Evolutionary conservation across 2,888 invertebrate species (phyloP), one percentile per base, ranked within the genome.

Genomic region (Lasioglossum calceatum): DNA sequence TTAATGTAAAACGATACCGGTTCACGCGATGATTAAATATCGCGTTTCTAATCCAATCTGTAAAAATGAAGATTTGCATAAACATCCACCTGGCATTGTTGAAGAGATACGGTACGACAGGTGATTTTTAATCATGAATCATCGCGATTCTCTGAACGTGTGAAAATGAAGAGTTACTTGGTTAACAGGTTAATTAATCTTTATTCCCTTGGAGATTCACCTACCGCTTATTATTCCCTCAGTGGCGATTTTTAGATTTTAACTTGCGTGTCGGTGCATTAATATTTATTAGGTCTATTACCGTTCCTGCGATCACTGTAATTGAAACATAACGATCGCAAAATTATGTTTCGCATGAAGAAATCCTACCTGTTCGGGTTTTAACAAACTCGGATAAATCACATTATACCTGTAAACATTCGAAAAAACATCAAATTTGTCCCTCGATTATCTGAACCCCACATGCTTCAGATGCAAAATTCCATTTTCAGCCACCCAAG

Each of bases 41-140:
- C 32, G 16, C 64, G 27, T 67, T 67, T 32, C 32, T 19, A 67
- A 36, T 67, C 14, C 4, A 23, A 67, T 32, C 67, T 36, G 67
- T 67, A 67, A 67, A 36, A 67, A 67, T 67, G 32, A 16, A 36
- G 67, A 67, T 67, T 67, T 67, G 67, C 67, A 67, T 67, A 36
- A 67, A 67, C 67, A 36, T 67, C 36, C 36, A 23, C 36, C 36
- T 19, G 8, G 67, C 67, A 19, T 36, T 32, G 67, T 36, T 32
- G 36, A 32, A 36, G 67, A 67, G 32, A 32, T 19, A 67, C 67
- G 19, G 19, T 1, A 36, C 19, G 67, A 67, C 67, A 36, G 67
- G 67, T 67, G 36, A 67, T 67, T 67, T 67, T 67, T 67, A 67
- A 67, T 7, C 23, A 36, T 67, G 67, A 23, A 67, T 67, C 67